phyloP scores from a whole-genome alignment of 2,113 vertebrate species.

The Cnemophilus loriae region DNA sequence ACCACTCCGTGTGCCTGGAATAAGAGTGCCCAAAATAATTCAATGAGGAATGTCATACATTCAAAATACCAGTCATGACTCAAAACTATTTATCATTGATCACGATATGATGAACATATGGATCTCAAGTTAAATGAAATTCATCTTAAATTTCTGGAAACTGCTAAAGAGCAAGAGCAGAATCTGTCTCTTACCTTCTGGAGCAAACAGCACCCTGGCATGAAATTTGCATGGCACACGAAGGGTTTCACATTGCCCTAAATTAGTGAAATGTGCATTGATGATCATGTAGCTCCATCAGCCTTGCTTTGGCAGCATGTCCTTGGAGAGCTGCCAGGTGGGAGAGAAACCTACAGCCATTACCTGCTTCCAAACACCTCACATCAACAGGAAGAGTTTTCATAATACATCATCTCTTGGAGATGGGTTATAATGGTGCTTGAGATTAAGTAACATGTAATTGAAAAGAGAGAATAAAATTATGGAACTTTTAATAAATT shows the following conservation, averaged over 20 bases:
- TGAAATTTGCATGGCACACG: not conserved
- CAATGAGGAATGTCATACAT: not conserved
- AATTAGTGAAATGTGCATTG: not conserved
- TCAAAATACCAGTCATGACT: not conserved
- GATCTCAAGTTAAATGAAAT: not conserved
- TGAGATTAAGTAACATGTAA: slow-evolving; percentile 31
- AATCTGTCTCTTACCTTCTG: not conserved
- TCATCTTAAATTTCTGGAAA: not conserved
- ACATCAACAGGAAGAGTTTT: not conserved
- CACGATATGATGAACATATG: not conserved
- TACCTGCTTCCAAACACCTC: not conserved
- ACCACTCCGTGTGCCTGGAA: not conserved
- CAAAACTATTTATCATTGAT: not conserved
- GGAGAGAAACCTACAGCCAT: not conserved
- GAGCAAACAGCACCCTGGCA: not conserved
- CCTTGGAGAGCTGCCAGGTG: not conserved
- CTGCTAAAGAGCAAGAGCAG: not conserved
- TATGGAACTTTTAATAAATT: slow-evolving; percentile 41
- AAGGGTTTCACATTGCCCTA: not conserved
- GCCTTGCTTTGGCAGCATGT: not conserved
- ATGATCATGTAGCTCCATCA: rapidly evolving
- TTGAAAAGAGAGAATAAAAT: slow-evolving; percentile 16
- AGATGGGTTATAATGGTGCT: not conserved
- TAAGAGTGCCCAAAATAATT: not conserved
- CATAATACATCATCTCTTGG: not conserved